Conservation (phyloP, 2,113 vertebrate species). For the Vulpes vulpes region DNA sequence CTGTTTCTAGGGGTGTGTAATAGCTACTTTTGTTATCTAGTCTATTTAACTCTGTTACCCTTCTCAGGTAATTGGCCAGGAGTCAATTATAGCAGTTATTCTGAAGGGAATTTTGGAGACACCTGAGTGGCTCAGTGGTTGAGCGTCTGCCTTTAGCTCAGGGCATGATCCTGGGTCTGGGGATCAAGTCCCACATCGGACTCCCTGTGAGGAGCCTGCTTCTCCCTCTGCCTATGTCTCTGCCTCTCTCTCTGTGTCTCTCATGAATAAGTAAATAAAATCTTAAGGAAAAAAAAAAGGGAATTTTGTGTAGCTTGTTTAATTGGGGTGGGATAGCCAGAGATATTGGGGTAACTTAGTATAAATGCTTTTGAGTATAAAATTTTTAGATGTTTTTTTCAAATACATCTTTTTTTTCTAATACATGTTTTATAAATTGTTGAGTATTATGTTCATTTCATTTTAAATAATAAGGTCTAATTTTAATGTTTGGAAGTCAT, state of each 20-base stretch:
- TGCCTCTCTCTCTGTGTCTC: no score
- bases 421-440: background rate
- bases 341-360: background rate
- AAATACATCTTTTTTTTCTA: constrained; percentile 3
- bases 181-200: no score
- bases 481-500: constrained; percentile 3
- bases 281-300: background rate
- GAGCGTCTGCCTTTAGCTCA: no score
- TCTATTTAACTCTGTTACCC: background rate
- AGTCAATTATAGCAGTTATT: background rate
- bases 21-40: background rate
- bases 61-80: background rate
- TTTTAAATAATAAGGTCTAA: background rate
- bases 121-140: no score
- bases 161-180: no score
- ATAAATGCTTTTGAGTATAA: background rate
- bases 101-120: background rate
- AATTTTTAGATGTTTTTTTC: background rate
- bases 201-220: no score
- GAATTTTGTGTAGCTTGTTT: background rate
- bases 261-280: no score
- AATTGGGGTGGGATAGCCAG: background rate
- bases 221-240: no score
- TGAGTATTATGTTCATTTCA: background rate
- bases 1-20: background rate